These are phyloP conservation scores for Saimiri boliviensis DNA, from an alignment of 2,113 vertebrate genomes.

Conservation along the genomic window DNA sequence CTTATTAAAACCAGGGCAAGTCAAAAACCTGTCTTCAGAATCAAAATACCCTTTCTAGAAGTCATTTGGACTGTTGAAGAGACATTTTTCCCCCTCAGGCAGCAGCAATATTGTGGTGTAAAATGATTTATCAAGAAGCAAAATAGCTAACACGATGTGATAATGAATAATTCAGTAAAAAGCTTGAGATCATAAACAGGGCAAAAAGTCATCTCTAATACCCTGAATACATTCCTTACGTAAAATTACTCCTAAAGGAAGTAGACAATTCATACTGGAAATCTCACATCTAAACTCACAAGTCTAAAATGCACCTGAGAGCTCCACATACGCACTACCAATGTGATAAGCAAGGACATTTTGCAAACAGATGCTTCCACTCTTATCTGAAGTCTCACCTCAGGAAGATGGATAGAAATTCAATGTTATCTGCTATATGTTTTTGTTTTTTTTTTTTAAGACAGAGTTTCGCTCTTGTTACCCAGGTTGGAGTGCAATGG, in stretches of 20 bases:
- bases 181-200: constrained; percentile 47
- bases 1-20: constrained; percentile 30
- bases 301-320: constrained; percentile 57
- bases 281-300: not conserved
- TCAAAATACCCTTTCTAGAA: constrained; percentile 70
- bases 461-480: too few relatives aligned
- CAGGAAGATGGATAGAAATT: constrained; percentile 12
- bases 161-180: constrained; percentile 82
- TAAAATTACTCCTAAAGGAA: constrained; percentile 61
- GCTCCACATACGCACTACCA: not conserved
- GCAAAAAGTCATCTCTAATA: constrained; percentile 61
- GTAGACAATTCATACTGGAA: not conserved
- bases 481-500: too few relatives aligned
- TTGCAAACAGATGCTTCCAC: not conserved
- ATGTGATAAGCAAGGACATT: not conserved
- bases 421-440: not conserved
- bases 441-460: too few relatives aligned
- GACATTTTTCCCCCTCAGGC: not conserved
- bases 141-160: constrained; percentile 76
- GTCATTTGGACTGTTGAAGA: constrained; percentile 72
- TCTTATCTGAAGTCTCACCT: not conserved
- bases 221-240: not conserved
- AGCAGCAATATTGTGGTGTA: constrained; percentile 73
- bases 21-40: constrained; percentile 67
- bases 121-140: constrained; percentile 77